These are phyloP conservation scores for Plecturocebus donacophilus DNA, from an alignment of 2,113 vertebrate species.

Conservation along the genomic window DNA sequence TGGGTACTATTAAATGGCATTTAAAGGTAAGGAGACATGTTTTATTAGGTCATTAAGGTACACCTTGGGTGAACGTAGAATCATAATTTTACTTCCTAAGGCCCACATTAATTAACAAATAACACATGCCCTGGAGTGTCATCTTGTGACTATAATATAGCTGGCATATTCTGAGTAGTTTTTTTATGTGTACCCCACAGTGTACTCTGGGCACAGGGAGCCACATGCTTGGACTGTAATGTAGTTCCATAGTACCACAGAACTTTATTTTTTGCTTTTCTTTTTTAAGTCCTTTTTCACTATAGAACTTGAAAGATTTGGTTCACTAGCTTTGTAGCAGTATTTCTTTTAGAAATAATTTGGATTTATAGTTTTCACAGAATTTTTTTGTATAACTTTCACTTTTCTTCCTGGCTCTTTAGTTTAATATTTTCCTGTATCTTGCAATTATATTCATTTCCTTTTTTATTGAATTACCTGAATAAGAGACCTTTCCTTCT, in stretches of 20 bases:
- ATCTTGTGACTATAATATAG: conserved; percentile 25
- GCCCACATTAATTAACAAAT: conserved; percentile 70
- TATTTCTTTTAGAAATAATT: conserved; percentile 56
- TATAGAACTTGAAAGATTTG: conserved; percentile 20
- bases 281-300: neutral
- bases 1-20: conserved; percentile 16
- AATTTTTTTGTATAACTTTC: neutral
- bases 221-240: neutral
- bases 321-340: conserved; percentile 29
- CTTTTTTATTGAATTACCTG: conserved; percentile 38
- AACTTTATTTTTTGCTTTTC: conserved; percentile 18
- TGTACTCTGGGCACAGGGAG: conserved; percentile 18
- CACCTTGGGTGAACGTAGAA: conserved; percentile 55
- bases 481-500: conserved; percentile 49
- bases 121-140: conserved; percentile 63
- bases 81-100: conserved; percentile 63
- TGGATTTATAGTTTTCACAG: conserved; percentile 32
- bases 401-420: neutral
- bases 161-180: conserved; percentile 52
- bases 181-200: conserved; percentile 45
- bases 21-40: conserved; percentile 42
- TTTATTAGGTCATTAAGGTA: conserved; percentile 64
- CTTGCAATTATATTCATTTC: neutral
- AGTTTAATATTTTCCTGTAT: conserved; percentile 19
- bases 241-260: neutral